Percentiles rank a stretch among this genome's conserved stretches.
Conservation (phyloP, 2,888 invertebrate species). For the Drosophila koepferae region DNA sequence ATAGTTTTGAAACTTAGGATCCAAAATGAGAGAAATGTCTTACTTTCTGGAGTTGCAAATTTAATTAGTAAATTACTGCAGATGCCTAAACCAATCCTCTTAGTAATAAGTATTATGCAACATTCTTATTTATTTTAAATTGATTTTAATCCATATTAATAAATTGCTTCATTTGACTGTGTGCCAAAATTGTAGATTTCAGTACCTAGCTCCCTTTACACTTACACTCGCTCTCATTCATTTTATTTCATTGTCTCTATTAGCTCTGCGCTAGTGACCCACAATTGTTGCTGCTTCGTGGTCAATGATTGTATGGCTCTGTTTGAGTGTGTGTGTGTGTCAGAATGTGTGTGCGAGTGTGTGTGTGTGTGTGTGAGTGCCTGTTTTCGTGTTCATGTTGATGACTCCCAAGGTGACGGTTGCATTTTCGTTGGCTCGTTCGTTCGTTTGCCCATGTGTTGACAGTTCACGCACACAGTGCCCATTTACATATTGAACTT, state of each 20-base stretch:
- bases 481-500: slow-evolving; percentile 78
- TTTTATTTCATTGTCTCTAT: not conserved
- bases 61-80: too few relatives aligned
- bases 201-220: not conserved
- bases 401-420: slow-evolving; percentile 77
- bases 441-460: slow-evolving; percentile 69
- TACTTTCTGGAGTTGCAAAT: too few relatives aligned
- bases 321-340: slow-evolving; percentile 17
- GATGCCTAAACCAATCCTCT: too few relatives aligned
- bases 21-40: too few relatives aligned
- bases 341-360: slow-evolving; percentile 5
- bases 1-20: too few relatives aligned
- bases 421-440: slow-evolving; percentile 69
- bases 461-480: slow-evolving; percentile 65
- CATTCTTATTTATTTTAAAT: too few relatives aligned
- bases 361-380: slow-evolving; percentile 23
- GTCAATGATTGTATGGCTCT: slow-evolving; percentile 45
- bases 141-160: not conserved
- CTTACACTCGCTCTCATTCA: not conserved
- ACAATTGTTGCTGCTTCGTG: slow-evolving; percentile 63
- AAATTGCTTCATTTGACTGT: not conserved
- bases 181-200: not conserved
- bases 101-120: too few relatives aligned
- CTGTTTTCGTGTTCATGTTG: slow-evolving; percentile 48
- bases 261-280: slow-evolving; percentile 58